Base-by-base conservation (phyloP, 2,888 invertebrate species). In the Phengaris alcon region DNA sequence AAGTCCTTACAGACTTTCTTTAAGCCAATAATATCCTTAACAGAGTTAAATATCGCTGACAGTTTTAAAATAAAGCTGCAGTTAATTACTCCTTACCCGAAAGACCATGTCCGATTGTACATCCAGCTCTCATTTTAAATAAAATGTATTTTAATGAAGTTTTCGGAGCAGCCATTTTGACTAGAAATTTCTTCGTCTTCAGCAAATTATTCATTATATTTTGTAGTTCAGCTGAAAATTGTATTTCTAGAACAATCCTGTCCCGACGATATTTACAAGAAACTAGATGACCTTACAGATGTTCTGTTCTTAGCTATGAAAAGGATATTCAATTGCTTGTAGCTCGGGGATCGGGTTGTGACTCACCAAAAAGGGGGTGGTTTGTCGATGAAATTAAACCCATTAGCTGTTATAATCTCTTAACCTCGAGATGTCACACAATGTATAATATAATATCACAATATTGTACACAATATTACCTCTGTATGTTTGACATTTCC, bases 141-240 rank as follows among this genome's bases (percentile, higher is more conserved):
- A 72, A 72, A 72, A 35, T 72, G 72, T 54, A 72, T 52, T 52
- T 72, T 72, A 72, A 72, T 72, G 12, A 72, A 72, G 35, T 72
- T 72, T 72, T 72, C 72, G 22, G 72, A 72, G 6, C 13, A 3
- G 22, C 8, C 51, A 54, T 54, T 72, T 54, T 8, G 44, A 35
- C 51, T 51, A 15, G 48, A 22, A 70, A 12, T 35, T 70, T 48
- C 12, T 44, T 10, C 59, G 35, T 64, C 64, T 64, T 64, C 59
- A 59, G 59, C 59, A 59, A 59, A 64, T 44, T 12, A 6, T 44
- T 64, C 35, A 12, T 52, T 52, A 12, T 52, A 52, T 9, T 10
- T 52, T 52, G n/a, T 1, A 52, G 52, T 10, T 12, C 52, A 35
- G 35, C 35, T 10, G 8, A 59, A 35, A 64, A 64, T 35, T 64